Base-by-base conservation (phyloP, 2,888 invertebrate species). In the Oscheius sp. region DNA sequence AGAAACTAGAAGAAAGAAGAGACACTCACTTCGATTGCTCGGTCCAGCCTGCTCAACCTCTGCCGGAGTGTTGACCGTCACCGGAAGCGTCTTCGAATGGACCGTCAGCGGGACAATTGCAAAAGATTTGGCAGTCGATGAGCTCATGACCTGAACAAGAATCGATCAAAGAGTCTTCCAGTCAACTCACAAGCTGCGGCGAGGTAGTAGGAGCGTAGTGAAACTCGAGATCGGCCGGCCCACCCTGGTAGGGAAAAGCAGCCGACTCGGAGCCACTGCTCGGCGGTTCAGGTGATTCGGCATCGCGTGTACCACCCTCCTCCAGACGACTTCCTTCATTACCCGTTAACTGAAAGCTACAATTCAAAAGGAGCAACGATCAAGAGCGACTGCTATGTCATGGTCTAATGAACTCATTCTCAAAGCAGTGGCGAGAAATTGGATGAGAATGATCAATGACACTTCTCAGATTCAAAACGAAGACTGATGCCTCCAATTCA, bases 51-150 rank as follows among this genome's bases (percentile, higher is more conserved):
- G 47, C 32, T 37, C 68, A 10, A 55, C 68, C n/a, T 37, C 68
- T n/a, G 53, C 59, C 42, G 13, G 68, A 4, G 37, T 51, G n/a
- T 33, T 68, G 29, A n/a, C 53, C 9, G 70, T 58, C 48, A 53
- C 33, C 33, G 65, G 66, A 29, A 62, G 47, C 13, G 62, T 65
- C 33, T 74, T 60, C 3, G 70, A 78, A 70, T 85, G 86, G n/a
- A 85, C 85, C 10, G 86, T 85, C 47, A 85, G 75, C 2, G 85
- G 85, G 35, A 85, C 85, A 63, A 85, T 86, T 10, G 80, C 79
- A 68, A 85, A 85, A 10, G 78, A 77, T 21, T 79, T 79, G 13
- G 84, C 82, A 58, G 84, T 82, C 32, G 74, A 74, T 13, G 77
- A 71, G 65, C 84, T 81, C 80, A 85, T 82, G 35, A 85, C 85